Percentiles rank a stretch among this genome's conserved stretches.
Evolutionary conservation across 2,797 vertebrate species (phyloP).

Genomic region (Remorina albescens): DNA sequence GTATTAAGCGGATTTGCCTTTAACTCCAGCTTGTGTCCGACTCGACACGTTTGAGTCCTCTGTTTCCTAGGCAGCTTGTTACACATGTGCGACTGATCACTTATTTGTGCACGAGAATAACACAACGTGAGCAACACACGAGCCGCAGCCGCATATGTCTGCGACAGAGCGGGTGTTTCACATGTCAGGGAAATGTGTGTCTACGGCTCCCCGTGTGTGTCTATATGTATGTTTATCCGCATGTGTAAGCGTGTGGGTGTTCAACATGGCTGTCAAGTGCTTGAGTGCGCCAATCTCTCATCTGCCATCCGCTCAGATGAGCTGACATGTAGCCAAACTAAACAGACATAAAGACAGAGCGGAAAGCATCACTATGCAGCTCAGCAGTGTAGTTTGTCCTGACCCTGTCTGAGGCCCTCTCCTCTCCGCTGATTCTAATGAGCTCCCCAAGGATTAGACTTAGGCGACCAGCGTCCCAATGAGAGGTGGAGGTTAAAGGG

Average conservation of each 20-base stretch:
- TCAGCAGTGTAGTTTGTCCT: slow-evolving; percentile 74
- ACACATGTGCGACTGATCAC: slow-evolving; percentile 17
- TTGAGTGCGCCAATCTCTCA: slow-evolving; percentile 74
- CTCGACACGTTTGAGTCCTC: too few species aligned
- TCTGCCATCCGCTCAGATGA: slow-evolving; percentile 63
- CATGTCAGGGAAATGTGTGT: not conserved
- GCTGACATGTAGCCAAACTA: slow-evolving; percentile 66
- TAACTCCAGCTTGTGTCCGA: too few species aligned
- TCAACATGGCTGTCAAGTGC: slow-evolving; percentile 74
- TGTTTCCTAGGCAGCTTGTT: too few species aligned
- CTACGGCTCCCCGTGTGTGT: not conserved
- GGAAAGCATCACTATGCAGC: slow-evolving; percentile 84
- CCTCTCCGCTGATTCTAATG: slow-evolving; percentile 82
- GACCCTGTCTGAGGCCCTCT: slow-evolving; percentile 80
- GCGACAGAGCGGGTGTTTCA: slow-evolving; percentile 1
- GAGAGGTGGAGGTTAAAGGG: slow-evolving; percentile 38
- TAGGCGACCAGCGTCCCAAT: slow-evolving; percentile 72
- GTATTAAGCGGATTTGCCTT: too few species aligned
- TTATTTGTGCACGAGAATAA: too few species aligned
- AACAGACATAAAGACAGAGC: slow-evolving; percentile 72
- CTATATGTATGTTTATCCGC: slow-evolving; percentile 12
- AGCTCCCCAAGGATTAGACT: slow-evolving; percentile 79
- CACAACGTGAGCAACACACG: too few species aligned
- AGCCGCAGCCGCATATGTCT: too few species aligned
- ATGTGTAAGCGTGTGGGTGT: slow-evolving; percentile 35